Conservation (phyloP, 2,888 invertebrate species). For the Nycteola revayana region DNA sequence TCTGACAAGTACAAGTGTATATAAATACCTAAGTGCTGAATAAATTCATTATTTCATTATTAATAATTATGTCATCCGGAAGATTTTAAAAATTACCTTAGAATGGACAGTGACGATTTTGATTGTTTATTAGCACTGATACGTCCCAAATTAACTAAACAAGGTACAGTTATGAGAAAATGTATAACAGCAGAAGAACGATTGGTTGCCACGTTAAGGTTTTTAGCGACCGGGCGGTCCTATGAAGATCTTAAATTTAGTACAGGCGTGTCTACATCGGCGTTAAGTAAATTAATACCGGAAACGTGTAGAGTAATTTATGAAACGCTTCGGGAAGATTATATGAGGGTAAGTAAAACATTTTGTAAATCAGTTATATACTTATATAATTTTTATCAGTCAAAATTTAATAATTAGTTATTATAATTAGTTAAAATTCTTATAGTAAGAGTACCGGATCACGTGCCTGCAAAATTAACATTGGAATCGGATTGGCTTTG, state of each 20-base stretch:
- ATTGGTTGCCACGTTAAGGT: constrained; percentile 12
- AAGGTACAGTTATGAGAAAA: constrained; percentile 16
- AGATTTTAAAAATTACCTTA: constrained; percentile 17
- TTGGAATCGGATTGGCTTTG: too few species aligned
- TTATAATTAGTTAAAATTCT: neutral
- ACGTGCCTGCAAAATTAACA: neutral
- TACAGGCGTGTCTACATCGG: constrained; percentile 9
- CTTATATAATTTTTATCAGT: constrained; percentile 8
- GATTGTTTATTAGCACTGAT: constrained; percentile 12
- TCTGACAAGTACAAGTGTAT: too few species aligned
- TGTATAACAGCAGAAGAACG: constrained; percentile 12
- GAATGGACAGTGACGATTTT: constrained; percentile 15
- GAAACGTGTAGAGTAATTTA: constrained; percentile 20
- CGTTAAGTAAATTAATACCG: constrained; percentile 14
- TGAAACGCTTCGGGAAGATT: constrained; percentile 10
- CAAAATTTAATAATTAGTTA: neutral
- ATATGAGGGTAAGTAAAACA: constrained; percentile 10
- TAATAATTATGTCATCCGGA: too few species aligned
- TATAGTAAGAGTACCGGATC: too few species aligned
- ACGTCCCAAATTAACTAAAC: constrained; percentile 10
- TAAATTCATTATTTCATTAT: too few species aligned
- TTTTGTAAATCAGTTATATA: constrained; percentile 9
- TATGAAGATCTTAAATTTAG: constrained; percentile 7
- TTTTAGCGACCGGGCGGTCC: constrained; percentile 14
- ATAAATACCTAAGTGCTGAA: too few species aligned